Evolutionary conservation across 1,140 invertebrate species (phyloP).

Genomic region (Nebria ingens): DNA sequence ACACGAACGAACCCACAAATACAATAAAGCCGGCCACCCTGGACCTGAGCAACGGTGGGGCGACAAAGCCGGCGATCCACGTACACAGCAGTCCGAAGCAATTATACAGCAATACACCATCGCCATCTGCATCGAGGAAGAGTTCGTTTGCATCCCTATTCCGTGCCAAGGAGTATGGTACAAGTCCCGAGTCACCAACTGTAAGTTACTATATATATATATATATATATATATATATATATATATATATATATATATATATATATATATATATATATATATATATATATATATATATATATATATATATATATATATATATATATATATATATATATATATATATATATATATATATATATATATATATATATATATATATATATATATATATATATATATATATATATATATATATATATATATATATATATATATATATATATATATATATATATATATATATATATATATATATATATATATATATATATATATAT

Average conservation of each 20-base stretch:
- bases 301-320: no score
- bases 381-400: no score
- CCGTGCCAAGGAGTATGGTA: constrained; percentile 46
- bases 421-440: no score
- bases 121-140: constrained; percentile 57
- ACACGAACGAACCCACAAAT: constrained; percentile 37
- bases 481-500: no score
- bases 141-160: constrained; percentile 71
- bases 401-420: no score
- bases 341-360: no score
- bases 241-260: background rate
- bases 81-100: constrained; percentile 38
- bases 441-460: no score
- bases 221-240: background rate
- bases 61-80: constrained; percentile 31
- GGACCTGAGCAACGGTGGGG: constrained; percentile 21
- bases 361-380: no score
- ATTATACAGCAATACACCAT: constrained; percentile 38
- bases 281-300: background rate
- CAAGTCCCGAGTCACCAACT: constrained; percentile 57
- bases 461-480: no score
- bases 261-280: background rate
- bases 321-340: background rate
- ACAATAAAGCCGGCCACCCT: constrained; percentile 21
- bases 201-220: constrained; percentile 11